Base-by-base conservation (phyloP, 1,140 invertebrate species). In the Drosophila oshimai region DNA sequence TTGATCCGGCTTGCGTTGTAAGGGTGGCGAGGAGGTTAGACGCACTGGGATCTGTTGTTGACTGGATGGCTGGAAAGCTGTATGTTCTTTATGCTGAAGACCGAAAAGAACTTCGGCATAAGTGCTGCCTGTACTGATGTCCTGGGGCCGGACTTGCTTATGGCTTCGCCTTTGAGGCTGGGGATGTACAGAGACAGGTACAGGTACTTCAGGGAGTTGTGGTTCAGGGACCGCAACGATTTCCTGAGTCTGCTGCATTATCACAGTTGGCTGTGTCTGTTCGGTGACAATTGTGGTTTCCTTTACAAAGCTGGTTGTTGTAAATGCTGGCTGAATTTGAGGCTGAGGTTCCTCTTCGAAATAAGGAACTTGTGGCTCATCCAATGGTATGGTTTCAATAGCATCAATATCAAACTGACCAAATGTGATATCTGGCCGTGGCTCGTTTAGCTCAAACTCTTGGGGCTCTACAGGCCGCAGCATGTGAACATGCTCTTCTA, bases 51-150 rank as follows among this genome's bases (percentile, higher is more conserved):
- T 72, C 18, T 64, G 79, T 49, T 81, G 65, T 60, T 87, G 91
- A 92, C 92, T 93, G 93, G 93, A 93, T 93, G 92, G 92, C 93
- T 93, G 93, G 90, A 90, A 91, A 88, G 70, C 74, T 72, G 70
- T 60, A 58, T 80, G 47, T 42, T 81, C 51, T 67, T 53, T 64
- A 50, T 89, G 78, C 54, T 79, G 80, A 65, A 88, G 69, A 54
- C 89, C 89, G 65, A 90, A 90, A 3, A 90, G 72, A 33, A 90
- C 89, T 76, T 90, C 89, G 60, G 89, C 89, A 42, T 90, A 90
- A 31, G 89, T 90, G 45, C 73, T 88, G 45, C 86, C 86, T 67
- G 64, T 54, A 46, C 68, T 88, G n/a, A 70, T 50, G 33, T 84
- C 79, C 55, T 80, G 76, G 4, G 29, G 70, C 50, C 71, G 65